Evolutionary conservation across 1,140 invertebrate species (phyloP), one percentile per base, ranked within the genome.

Genomic region (Magallana angulata): DNA sequence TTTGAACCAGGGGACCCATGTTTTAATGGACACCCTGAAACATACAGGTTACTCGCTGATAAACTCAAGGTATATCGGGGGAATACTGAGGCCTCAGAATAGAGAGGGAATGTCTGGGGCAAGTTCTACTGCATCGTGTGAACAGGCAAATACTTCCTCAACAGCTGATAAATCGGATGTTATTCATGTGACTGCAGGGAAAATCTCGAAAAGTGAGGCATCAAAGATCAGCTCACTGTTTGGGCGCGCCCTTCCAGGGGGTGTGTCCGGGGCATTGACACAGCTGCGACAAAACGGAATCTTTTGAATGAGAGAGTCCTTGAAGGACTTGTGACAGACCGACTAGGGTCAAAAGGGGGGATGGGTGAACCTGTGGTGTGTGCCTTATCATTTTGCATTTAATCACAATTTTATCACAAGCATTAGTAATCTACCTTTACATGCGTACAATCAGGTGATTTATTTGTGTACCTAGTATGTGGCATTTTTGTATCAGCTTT

Each of bases 91-190:
- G 2, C 71, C 64, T n/a, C 76, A 84, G 30, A 83, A 36, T 1
- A 80, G 18, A 12, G 68, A 87, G 14, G 12, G 82, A 1, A 36
- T 12, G 14, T 85, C 84, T 18, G 80, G 18, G 24, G n/a, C 58
- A 36, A 18, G 82, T 96, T 96, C 58, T 95, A 95, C 7, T 16
- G 68, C 85, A n/a, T 85, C 85, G 8, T n/a, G 24, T 64, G 11
- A 16, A 60, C 18, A 59, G 80, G 36, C 30, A 16, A 58, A 60
- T 4, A 12, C 60, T 30, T 82, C 64, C 57, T 87, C 82, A 56
- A 81, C 82, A 18, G 60, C 48, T 71, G 82, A 87, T 24, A 82
- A 89, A 60, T 85, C 82, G 7, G 48, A 48, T 76, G 68, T 62
- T 1, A 68, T 36, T 57, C 36, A 48, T 18, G 84, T 68, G 60